Evolutionary conservation across 2,797 vertebrate genomes (phyloP), one percentile per base, ranked within the genome.

Genomic region (Neosalanx taihuensis): DNA sequence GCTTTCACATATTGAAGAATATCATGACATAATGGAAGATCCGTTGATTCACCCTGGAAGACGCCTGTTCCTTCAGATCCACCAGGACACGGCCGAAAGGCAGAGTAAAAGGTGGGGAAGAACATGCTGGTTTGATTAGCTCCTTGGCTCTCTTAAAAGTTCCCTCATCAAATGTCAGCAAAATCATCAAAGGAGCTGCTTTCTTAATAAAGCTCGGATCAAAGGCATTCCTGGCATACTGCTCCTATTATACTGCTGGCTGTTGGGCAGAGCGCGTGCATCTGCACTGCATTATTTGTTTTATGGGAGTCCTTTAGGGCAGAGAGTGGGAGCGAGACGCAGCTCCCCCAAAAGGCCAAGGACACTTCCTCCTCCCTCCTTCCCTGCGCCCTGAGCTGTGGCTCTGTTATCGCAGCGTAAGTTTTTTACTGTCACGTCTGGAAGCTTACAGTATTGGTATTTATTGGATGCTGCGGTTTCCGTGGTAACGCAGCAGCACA

Each of bases 121-220:
- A 33, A 57, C 83, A 87, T 69, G 0, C 76, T 81, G 90, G 71
- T 85, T 84, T 81, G 75, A 89, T 91, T 89, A 88, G 46, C n/a
- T 15, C 30, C 69, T 31, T 35, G 29, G 69, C 70, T 76, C 71
- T 37, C 17, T 83, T 87, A 81, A 51, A 84, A 51, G 74, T 79
- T 84, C 85, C 76, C 84, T 89, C 87, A 86, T n/a, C 56, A 92
- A 90, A 91, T 90, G 86, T 92, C 88, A 86, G 88, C 84, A 73
- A 63, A 87, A 85, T 86, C 83, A 82, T 90, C 81, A 89, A 90
- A 90, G 79, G 63, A 12, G 46, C 49, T 20, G 15, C 76, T 72
- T 64, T 82, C 83, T 85, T 87, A 86, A 81, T 88, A 90, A 90
- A 83, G 72, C 58, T 3, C 70, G 84, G 84, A 90, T 93, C 85